Conservation (phyloP, 2,888 invertebrate genomes). For the Poecilobothrus nobilitatus region DNA sequence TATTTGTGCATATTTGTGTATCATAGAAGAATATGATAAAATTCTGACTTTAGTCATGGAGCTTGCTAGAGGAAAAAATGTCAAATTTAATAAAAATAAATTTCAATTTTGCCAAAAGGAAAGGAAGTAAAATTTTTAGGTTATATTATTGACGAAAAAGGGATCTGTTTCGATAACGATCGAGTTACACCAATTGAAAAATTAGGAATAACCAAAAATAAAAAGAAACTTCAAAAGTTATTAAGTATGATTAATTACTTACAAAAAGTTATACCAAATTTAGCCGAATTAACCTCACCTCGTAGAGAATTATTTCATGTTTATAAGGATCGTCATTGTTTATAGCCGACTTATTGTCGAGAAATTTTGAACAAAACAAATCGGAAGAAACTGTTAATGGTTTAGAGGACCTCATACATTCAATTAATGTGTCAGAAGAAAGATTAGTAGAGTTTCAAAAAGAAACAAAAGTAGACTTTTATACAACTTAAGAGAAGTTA, state of each 20-base stretch:
- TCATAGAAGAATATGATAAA: constrained; percentile 17
- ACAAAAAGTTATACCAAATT: constrained; percentile 21
- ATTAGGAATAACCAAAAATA: constrained; percentile 24
- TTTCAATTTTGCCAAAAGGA: constrained; percentile 23
- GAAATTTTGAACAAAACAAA: too few relatives aligned
- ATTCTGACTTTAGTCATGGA: constrained; percentile 17
- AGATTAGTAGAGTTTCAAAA: constrained; percentile 18
- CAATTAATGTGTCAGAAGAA: not conserved
- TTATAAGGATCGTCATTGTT: constrained; percentile 26
- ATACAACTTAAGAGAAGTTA: constrained; percentile 16
- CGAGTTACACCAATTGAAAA: constrained; percentile 15
- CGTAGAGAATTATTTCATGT: constrained; percentile 20
- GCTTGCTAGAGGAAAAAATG: constrained; percentile 14
- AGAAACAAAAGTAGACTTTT: constrained; percentile 12
- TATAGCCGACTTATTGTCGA: constrained; percentile 13
- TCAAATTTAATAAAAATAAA: constrained; percentile 18
- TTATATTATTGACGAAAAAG: constrained; percentile 13
- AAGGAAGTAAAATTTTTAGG: constrained; percentile 28
- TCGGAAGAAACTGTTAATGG: not conserved
- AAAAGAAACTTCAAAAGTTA: constrained; percentile 27
- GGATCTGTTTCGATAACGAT: constrained; percentile 24
- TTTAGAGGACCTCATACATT: not conserved
- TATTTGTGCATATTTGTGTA: constrained; percentile 15
- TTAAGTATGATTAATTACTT: constrained; percentile 28
- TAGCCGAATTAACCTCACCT: constrained; percentile 17